These are phyloP conservation scores for Cryptotis parvus DNA, from an alignment of 2,113 vertebrate genomes.

Conservation along the genomic window DNA sequence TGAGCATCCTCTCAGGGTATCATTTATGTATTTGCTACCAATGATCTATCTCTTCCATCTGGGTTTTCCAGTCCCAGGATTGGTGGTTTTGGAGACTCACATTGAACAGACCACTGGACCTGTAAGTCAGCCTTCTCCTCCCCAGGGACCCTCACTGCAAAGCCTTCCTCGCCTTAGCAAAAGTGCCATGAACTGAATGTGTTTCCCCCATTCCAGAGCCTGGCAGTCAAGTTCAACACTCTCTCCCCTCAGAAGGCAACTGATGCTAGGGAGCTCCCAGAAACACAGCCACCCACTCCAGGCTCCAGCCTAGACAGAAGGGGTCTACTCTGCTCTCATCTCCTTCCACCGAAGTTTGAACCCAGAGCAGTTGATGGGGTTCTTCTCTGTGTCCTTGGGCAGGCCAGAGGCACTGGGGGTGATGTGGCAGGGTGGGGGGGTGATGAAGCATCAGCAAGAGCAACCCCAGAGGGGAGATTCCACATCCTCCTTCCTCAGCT, in stretches of 20 bases:
- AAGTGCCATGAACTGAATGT: too few species aligned
- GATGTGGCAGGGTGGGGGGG: too few species aligned
- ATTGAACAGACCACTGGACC: neutral
- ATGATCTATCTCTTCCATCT: neutral
- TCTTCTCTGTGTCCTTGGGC: rapidly evolving
- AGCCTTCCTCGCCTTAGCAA: neutral
- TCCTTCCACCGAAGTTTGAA: neutral
- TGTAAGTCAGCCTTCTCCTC: neutral
- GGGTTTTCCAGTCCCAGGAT: neutral
- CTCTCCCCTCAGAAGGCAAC: neutral
- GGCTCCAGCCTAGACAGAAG: neutral
- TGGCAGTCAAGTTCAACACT: neutral
- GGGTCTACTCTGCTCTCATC: neutral
- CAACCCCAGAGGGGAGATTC: neutral
- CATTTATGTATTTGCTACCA: neutral
- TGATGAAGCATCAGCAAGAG: neutral
- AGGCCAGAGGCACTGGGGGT: too few species aligned
- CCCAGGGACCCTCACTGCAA: neutral
- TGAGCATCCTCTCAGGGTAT: neutral
- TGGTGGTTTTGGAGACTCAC: neutral
- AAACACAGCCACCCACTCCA: constrained; percentile 30
- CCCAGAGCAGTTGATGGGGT: neutral
- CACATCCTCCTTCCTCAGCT: neutral
- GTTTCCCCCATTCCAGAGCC: neutral
- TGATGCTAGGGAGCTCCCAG: neutral